Base-by-base conservation (phyloP, 2,888 invertebrate species). In the Apodemia mormo region DNA sequence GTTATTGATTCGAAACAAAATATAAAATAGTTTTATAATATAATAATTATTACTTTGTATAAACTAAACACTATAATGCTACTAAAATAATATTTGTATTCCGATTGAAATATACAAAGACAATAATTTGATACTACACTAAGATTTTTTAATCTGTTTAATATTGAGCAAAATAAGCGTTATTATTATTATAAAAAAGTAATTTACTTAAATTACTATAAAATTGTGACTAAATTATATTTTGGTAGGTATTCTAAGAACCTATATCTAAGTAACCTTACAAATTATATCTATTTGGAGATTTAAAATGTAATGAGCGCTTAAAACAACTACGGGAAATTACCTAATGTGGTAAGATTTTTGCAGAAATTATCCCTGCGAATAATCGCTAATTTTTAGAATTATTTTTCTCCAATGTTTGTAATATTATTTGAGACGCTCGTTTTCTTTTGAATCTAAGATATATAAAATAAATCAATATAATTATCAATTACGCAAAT, bases 121-220 rank as follows among this genome's bases (percentile, higher is more conserved):
- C 14, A 49, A 49, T 49, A 14, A 14, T 49, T 14, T 49, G 49
- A 49, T 49, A 14, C 49, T n/a, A 49, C 14, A 14, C 49, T 49
- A 49, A n/a, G 6, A 14, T 14, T 14, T 49, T 12, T 49, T 14
- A 49, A 49, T 14, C 14, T 5, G 49, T 5, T 14, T 61, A 14
- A 33, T 61, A 30, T 61, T 61, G 61, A 61, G 61, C 61, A 61
- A 61, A 29, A 61, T 5, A 61, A 61, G 61, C 61, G 30, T 58
- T 29, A 58, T 58, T 58, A 58, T 29, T 30, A 58, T 58, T n/a
- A 30, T 5, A 58, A 30, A 9, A 56, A 58, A 58, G 30, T 58
- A 58, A 58, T 22, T 22, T 58, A 30, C 12, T 29, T 29, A 10
- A 29, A 29, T 4, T 29, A 58, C 30, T 29, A 22, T 30, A 58